Evolutionary conservation across 2,888 invertebrate genomes (phyloP), one percentile per base, ranked within the genome.

Genomic region (Rotaria magnacalcarata): DNA sequence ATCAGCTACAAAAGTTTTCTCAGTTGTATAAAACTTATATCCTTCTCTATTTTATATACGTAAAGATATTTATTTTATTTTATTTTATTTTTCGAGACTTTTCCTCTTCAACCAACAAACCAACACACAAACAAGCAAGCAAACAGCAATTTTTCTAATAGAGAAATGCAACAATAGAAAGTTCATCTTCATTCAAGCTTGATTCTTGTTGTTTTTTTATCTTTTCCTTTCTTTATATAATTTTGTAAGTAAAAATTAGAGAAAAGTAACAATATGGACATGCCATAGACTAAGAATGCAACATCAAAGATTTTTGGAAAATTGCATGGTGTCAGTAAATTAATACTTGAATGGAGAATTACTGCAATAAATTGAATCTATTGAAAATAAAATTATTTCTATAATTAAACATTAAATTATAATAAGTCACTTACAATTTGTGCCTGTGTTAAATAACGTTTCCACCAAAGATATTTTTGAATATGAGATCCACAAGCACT

Each of bases 241-340:
- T 95, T 94, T 90, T 94, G 94, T 90, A 94, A 94, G 93, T 96
- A 96, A 93, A 96, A 96, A 91, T 96, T 95, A 90, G 94, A 94
- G 93, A 96, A 96, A 85, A 96, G 93, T 93, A 95, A 94, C 93
- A 95, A 95, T 94, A 96, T 96, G 94, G 96, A 95, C 88, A 96
- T 94, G 2, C 96, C 96, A 91, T 96, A 96, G 93, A 95, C 94
- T 4, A 90, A 88, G 21, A 89, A 89, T 6, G 89, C 88, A 88
- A 88, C 89, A 87, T 89, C 88, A 89, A 90, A 90, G 89, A 89
- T 90, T 54, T 88, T 87, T 67, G 90, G 90, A 87, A 88, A 90
- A 56, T 89, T 88, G 87, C 90, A 90, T 34, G 89, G 89, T 60
- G 88, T 85, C 84, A 88, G 87, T 84, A 90, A 87, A 87, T 88